These are phyloP conservation scores for Chlorocebus sabaeus DNA, from an alignment of 2,113 vertebrate species.

Conservation along the genomic window DNA sequence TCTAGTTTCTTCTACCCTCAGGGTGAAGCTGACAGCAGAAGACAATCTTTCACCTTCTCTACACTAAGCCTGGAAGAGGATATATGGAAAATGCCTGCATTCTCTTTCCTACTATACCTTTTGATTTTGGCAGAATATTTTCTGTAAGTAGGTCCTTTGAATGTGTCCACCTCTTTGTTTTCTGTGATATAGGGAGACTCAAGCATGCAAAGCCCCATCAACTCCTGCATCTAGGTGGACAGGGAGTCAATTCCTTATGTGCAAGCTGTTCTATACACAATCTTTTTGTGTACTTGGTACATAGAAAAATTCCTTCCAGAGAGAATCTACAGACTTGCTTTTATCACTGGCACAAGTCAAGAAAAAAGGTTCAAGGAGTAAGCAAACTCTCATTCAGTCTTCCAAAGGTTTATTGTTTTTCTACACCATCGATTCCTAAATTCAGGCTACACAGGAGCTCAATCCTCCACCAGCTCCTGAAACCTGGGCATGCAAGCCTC, in stretches of 20 bases:
- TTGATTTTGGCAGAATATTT: background rate
- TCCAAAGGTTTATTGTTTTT: background rate
- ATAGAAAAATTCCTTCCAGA: background rate
- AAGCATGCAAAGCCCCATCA: background rate
- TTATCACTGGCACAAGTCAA: background rate
- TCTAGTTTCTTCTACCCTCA: background rate
- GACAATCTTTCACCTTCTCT: background rate
- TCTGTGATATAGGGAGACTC: background rate
- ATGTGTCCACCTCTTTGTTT: background rate
- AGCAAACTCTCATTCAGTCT: background rate
- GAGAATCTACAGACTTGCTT: background rate
- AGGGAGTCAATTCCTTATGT: background rate
- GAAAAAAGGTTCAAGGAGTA: background rate
- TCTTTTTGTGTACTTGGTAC: background rate
- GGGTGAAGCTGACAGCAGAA: background rate
- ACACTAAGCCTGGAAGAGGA: background rate
- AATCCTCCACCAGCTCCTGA: background rate
- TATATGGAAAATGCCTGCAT: background rate
- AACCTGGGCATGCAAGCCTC: background rate
- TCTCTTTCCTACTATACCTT: background rate
- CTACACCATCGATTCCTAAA: background rate
- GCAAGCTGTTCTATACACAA: background rate
- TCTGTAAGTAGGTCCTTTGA: background rate
- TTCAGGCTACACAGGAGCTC: background rate
- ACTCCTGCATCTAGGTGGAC: background rate